phyloP scores from a whole-genome alignment of 2,797 vertebrate genomes.

The Hyperoplus lanceolatus region DNA sequence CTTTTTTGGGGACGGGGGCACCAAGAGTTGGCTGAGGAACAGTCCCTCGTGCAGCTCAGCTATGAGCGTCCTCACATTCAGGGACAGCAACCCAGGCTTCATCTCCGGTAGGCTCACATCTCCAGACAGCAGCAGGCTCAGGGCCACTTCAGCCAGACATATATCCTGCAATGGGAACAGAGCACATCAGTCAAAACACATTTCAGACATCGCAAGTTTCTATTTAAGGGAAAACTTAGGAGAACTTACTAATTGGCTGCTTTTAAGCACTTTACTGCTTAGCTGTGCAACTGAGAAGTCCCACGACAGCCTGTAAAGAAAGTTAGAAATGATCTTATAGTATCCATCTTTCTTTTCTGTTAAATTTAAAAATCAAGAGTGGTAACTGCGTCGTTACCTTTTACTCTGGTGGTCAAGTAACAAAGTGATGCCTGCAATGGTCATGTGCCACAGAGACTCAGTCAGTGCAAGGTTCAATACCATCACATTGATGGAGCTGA shows the following conservation, averaged over 20 bases:
- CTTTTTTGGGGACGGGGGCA: constrained; percentile 51
- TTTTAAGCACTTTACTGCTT: constrained; percentile 97
- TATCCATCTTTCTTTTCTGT: background rate
- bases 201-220: background rate
- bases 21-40: constrained; percentile 90
- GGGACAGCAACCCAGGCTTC: constrained; percentile 83
- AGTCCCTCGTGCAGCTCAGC: constrained; percentile 95
- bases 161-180: constrained; percentile 85
- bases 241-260: constrained; percentile 91
- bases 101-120: constrained; percentile 87
- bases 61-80: constrained; percentile 88
- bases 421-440: constrained; percentile 88
- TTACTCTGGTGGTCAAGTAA: constrained; percentile 91
- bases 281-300: constrained; percentile 91
- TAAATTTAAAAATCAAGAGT: constrained; percentile 13
- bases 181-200: background rate
- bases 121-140: constrained; percentile 90
- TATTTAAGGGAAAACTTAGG: background rate
- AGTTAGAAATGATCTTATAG: background rate
- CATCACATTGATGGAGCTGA: constrained; percentile 95
- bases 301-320: constrained; percentile 85
- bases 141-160: constrained; percentile 93
- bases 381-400: constrained; percentile 80
- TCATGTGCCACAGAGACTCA: constrained; percentile 97
- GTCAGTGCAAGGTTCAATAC: constrained; percentile 92